Evolutionary conservation across 2,797 vertebrate genomes (phyloP).

Genomic region (Sylvia borin): DNA sequence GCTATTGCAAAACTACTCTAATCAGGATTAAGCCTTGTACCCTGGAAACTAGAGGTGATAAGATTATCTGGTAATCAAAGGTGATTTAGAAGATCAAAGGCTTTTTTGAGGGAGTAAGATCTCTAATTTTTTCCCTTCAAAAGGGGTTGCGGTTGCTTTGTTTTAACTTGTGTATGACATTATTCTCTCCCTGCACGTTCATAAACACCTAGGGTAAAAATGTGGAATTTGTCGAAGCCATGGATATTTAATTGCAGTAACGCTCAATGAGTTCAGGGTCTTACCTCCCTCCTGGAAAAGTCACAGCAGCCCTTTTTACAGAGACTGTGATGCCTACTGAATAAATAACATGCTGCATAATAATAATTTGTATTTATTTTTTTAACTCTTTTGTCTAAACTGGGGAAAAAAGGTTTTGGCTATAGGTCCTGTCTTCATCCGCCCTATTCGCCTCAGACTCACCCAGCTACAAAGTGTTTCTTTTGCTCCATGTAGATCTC

Average conservation of each 20-base stretch:
- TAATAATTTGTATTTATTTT: neutral
- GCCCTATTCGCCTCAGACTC: neutral
- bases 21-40: slow-evolving; percentile 45
- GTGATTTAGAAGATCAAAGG: slow-evolving; percentile 61
- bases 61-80: slow-evolving; percentile 39
- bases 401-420: neutral
- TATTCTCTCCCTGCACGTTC: neutral
- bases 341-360: neutral
- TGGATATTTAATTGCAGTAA: neutral
- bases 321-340: neutral
- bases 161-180: neutral
- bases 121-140: neutral
- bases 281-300: neutral
- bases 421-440: neutral
- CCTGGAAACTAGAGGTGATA: slow-evolving; percentile 25
- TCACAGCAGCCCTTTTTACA: neutral
- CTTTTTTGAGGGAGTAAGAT: neutral
- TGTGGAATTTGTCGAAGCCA: neutral
- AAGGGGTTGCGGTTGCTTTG: neutral
- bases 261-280: neutral
- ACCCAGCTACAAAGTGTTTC: neutral
- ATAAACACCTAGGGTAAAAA: neutral
- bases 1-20: slow-evolving; percentile 22
- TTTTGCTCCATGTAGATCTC: neutral
- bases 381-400: neutral